A percentile compares a stretch with the other conserved stretches of the same genome.
Conservation (phyloP, 2,113 vertebrate genomes). For the Tamias sibiricus region DNA sequence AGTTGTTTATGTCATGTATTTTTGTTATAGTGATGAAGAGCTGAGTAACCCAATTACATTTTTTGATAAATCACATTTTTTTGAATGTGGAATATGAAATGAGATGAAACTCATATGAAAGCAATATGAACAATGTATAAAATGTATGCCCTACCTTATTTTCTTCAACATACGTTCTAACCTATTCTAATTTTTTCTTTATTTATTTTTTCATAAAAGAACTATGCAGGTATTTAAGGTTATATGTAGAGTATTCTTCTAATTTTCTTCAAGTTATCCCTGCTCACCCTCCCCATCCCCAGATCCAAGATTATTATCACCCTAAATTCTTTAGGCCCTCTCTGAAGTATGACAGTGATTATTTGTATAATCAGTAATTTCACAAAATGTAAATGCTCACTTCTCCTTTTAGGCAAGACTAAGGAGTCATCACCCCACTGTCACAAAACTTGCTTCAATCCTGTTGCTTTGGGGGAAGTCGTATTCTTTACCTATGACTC, state of each 20-base stretch:
- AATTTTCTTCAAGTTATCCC: neutral
- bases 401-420: neutral
- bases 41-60: too few relatives aligned
- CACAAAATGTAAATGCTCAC: neutral
- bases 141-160: neutral
- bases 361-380: conserved; percentile 34
- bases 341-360: neutral
- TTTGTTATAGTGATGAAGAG: neutral
- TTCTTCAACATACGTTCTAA: neutral
- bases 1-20: neutral
- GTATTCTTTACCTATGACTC: neutral
- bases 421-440: neutral
- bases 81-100: neutral
- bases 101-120: neutral
- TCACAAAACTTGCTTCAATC: conserved; percentile 6
- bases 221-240: neutral
- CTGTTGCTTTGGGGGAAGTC: neutral
- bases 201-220: conserved; percentile 11
- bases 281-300: neutral
- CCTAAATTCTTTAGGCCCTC: neutral
- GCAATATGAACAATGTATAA: neutral
- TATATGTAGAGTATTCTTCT: neutral
- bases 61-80: neutral
- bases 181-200: neutral
- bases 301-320: neutral